A percentile compares a stretch with the other conserved stretches of the same genome.
These are phyloP conservation scores for Myotis findleyi DNA, from an alignment of 2,797 vertebrate genomes.

Conservation along the genomic window DNA sequence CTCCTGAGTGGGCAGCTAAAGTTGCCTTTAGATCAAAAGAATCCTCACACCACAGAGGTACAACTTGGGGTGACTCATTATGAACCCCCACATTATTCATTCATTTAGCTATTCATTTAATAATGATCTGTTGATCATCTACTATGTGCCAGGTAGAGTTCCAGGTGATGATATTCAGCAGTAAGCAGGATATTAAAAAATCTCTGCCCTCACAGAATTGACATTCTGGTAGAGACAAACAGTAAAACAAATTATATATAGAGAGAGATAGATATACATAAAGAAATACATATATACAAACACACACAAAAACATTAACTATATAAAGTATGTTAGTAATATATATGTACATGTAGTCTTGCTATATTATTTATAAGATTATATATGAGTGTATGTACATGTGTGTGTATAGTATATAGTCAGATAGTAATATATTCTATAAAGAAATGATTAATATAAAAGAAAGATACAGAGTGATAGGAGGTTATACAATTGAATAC, in stretches of 20 bases:
- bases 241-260: neutral
- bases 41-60: neutral
- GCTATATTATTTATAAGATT: neutral
- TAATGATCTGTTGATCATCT: conserved; percentile 17
- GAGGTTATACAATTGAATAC: neutral
- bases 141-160: neutral
- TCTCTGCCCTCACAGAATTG: neutral
- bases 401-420: neutral
- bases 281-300: neutral
- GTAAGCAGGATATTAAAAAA: neutral
- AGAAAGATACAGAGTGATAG: neutral
- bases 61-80: neutral
- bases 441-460: conserved; percentile 29
- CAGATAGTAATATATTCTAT: neutral
- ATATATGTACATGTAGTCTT: neutral
- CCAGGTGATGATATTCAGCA: neutral
- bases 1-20: neutral
- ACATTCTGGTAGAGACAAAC: neutral
- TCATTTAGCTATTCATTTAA: neutral
- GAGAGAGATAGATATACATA: neutral
- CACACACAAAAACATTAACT: neutral
- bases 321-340: neutral
- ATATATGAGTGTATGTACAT: neutral
- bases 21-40: neutral
- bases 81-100: neutral